These are phyloP conservation scores for Yponomeuta malinellus DNA, from an alignment of 2,888 invertebrate species.

Conservation along the genomic window DNA sequence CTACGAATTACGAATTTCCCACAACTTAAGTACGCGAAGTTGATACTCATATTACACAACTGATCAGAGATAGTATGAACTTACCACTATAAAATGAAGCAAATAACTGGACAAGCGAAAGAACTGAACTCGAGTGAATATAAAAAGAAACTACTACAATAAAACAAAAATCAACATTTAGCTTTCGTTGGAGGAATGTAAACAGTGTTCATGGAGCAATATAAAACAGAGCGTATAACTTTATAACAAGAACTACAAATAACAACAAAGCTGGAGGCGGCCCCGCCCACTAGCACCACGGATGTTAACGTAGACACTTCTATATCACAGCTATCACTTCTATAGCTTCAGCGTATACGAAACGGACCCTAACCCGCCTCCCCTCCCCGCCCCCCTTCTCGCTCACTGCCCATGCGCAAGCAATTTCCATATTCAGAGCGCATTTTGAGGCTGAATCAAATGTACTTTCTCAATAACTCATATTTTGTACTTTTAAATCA, in stretches of 20 bases:
- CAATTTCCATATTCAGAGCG: neutral
- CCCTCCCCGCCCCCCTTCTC: conserved; percentile 7
- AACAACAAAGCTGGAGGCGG: conserved; percentile 60
- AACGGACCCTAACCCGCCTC: conserved; percentile 11
- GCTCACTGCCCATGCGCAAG: neutral
- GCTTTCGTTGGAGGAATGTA: conserved; percentile 71
- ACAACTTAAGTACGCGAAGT: conserved; percentile 66
- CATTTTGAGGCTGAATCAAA: conserved; percentile 15
- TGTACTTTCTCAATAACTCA: conserved; percentile 37
- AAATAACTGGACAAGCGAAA: conserved; percentile 57
- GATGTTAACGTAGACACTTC: conserved; percentile 32
- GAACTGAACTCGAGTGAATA: conserved; percentile 51
- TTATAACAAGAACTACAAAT: conserved; percentile 63
- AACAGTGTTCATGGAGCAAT: conserved; percentile 64
- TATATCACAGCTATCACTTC: conserved; percentile 25
- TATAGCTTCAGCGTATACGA: neutral
- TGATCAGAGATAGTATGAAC: conserved; percentile 52
- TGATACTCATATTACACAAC: conserved; percentile 54
- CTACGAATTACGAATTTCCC: conserved; percentile 48
- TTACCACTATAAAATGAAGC: conserved; percentile 58
- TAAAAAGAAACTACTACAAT: conserved; percentile 53
- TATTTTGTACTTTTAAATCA: conserved; percentile 49
- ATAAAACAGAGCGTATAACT: conserved; percentile 57
- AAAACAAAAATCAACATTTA: conserved; percentile 68
- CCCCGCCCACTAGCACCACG: conserved; percentile 63